These are phyloP conservation scores for Staurois parvus DNA, from an alignment of 2,797 vertebrate genomes.

Conservation along the genomic window DNA sequence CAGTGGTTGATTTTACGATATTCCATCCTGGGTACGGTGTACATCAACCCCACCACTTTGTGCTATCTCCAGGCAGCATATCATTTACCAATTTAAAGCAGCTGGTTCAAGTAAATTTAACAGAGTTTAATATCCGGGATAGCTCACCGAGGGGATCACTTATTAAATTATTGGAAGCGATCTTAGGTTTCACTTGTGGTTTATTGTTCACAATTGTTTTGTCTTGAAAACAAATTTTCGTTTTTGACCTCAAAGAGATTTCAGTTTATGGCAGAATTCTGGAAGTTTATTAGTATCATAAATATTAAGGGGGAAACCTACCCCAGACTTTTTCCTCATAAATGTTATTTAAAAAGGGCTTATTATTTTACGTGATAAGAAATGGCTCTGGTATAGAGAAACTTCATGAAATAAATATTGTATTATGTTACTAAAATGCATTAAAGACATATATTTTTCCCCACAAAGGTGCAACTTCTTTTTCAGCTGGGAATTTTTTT, in stretches of 20 bases:
- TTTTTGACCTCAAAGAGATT: constrained; percentile 72
- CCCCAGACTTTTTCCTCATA: neutral
- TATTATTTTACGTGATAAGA: constrained; percentile 30
- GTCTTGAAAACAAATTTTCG: constrained; percentile 71
- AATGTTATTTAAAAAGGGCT: constrained; percentile 14
- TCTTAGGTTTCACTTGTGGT: constrained; percentile 72
- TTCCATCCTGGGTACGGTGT: constrained; percentile 13
- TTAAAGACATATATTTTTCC: neutral
- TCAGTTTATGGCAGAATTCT: constrained; percentile 72
- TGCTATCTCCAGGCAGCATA: constrained; percentile 69
- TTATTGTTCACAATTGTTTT: constrained; percentile 74
- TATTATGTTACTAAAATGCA: neutral
- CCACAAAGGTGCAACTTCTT: neutral
- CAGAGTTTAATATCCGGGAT: constrained; percentile 74
- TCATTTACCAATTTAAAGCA: constrained; percentile 73
- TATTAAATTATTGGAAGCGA: constrained; percentile 74
- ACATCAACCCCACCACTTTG: constrained; percentile 59
- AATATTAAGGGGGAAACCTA: constrained; percentile 72
- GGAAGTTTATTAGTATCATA: constrained; percentile 74
- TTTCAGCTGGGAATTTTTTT: neutral
- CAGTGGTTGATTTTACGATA: constrained; percentile 40
- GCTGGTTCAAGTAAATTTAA: constrained; percentile 71
- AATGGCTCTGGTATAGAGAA: constrained; percentile 26
- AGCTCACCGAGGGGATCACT: constrained; percentile 72
- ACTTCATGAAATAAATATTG: neutral